phyloP scores from a whole-genome alignment of 2,797 vertebrate species.

The Anomalospiza imberbis region DNA sequence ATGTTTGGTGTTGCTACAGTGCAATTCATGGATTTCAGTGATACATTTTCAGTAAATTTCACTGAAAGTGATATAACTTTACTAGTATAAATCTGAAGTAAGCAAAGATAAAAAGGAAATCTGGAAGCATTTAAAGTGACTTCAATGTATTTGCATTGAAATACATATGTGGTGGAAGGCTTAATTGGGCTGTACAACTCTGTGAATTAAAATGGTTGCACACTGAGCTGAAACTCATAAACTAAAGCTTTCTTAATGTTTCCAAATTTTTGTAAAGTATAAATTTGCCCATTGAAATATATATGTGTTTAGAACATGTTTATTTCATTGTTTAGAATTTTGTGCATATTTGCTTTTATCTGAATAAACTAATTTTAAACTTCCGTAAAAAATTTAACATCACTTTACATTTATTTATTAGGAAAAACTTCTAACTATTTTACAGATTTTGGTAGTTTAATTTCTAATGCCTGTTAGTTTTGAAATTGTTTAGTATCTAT shows the following conservation, averaged over 20 bases:
- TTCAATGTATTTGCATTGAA: not conserved
- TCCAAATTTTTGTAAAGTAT: not conserved
- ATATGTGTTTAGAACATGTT: not conserved
- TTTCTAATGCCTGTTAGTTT: not conserved
- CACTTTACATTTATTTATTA: not conserved
- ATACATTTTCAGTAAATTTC: not conserved
- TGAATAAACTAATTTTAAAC: not conserved
- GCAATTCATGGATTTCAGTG: not conserved
- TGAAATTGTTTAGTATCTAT: not conserved
- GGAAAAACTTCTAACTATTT: not conserved
- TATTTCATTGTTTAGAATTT: not conserved
- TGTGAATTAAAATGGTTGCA: not conserved
- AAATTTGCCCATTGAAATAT: not conserved
- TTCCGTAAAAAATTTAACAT: not conserved
- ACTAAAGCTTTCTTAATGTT: not conserved
- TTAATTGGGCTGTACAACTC: not conserved
- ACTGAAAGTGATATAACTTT: not conserved
- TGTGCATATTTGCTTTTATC: not conserved
- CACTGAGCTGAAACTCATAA: not conserved
- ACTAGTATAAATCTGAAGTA: not conserved
- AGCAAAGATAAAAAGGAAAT: not conserved
- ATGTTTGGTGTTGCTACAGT: not conserved
- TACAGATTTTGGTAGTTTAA: not conserved
- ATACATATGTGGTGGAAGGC: not conserved
- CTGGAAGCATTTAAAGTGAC: not conserved